Evolutionary conservation across 2,113 vertebrate genomes (phyloP).

Genomic region (Strigops habroptila): DNA sequence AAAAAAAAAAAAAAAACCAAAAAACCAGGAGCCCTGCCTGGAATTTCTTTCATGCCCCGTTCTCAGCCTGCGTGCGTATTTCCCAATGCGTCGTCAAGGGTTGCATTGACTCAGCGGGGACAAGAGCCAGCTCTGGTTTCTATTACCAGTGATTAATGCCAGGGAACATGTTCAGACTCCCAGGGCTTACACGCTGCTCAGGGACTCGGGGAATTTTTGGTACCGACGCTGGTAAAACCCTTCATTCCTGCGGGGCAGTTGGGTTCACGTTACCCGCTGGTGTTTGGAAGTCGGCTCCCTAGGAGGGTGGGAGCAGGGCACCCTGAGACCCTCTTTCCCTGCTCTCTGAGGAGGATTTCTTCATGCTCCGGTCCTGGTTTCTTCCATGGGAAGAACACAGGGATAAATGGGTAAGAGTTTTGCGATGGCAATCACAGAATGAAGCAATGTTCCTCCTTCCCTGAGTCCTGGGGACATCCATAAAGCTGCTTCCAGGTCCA

Average conservation of each 20-base stretch:
- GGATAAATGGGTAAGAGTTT: background rate
- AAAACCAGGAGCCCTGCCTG: slow-evolving; percentile 32
- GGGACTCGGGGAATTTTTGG: slow-evolving; percentile 64
- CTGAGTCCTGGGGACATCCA: background rate
- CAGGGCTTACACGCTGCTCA: slow-evolving; percentile 66
- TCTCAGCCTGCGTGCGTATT: slow-evolving; percentile 69
- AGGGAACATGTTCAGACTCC: slow-evolving; percentile 70
- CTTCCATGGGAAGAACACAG: rapidly evolving
- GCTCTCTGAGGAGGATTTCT: background rate
- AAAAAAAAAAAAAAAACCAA: background rate
- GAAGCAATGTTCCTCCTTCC: background rate
- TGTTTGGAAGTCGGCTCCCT: background rate
- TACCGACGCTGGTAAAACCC: slow-evolving; percentile 41
- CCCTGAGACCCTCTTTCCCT: background rate
- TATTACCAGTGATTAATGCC: slow-evolving; percentile 81
- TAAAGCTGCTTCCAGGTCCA: background rate
- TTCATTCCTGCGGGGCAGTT: background rate
- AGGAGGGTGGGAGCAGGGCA: background rate
- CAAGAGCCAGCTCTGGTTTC: slow-evolving; percentile 80
- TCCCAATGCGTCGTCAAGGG: slow-evolving; percentile 63
- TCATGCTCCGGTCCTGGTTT: background rate
- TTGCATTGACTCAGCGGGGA: slow-evolving; percentile 76
- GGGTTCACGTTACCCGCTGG: background rate
- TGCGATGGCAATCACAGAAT: background rate
- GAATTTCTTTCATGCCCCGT: slow-evolving; percentile 75